Evolutionary conservation across 2,797 vertebrate species (phyloP).

Genomic region (Dicrostonyx torquatus): DNA sequence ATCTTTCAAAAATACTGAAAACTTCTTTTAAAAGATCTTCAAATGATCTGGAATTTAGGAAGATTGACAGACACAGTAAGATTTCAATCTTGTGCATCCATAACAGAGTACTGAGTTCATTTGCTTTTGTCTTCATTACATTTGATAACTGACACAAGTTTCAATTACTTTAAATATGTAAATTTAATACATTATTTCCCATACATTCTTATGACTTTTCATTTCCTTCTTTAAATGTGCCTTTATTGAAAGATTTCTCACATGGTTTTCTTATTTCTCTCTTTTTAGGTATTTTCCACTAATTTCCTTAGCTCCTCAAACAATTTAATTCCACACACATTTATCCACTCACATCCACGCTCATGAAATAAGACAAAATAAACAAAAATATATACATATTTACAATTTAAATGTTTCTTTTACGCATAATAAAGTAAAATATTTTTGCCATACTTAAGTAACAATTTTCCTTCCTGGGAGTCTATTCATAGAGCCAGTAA

Average conservation of each 20-base stretch:
- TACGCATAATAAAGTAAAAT: neutral
- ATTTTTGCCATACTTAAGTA: neutral
- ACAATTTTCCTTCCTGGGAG: neutral
- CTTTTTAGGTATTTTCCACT: neutral
- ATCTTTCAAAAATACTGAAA: conserved; percentile 18
- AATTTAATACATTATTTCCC: neutral
- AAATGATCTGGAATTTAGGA: neutral
- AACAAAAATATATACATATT: neutral
- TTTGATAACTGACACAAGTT: neutral
- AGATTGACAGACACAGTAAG: neutral
- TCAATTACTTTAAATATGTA: neutral
- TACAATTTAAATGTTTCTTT: neutral
- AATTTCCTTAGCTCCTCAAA: neutral
- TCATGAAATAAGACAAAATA: neutral
- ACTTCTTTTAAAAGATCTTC: neutral
- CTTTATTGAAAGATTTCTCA: neutral
- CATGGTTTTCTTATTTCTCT: neutral
- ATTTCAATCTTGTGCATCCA: neutral
- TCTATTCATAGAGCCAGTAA: neutral
- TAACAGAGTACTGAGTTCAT: neutral
- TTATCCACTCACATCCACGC: neutral
- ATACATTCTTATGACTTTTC: neutral
- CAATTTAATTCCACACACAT: neutral
- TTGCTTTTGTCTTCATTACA: neutral
- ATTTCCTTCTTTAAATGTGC: neutral